Evolutionary conservation across 92 coral and sea anemone species (phyloP), one percentile per base, ranked within the genome.

Genomic region (Siderastrea radians): DNA sequence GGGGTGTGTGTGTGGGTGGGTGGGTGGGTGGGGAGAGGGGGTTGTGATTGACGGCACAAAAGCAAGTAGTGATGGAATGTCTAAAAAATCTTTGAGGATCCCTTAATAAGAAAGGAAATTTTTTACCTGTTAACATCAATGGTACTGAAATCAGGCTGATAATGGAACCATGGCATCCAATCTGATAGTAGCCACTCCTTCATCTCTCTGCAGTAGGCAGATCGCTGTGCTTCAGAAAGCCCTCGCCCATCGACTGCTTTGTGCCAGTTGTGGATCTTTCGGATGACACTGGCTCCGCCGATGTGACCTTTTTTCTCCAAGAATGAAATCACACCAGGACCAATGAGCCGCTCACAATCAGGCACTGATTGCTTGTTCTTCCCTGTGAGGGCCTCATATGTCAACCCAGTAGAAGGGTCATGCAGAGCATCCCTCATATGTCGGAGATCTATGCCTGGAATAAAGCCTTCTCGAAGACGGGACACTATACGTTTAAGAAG

Each of bases 241-340:
- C 97, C 95, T 83, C 97, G 68, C 3, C 95, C 97, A 89, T 94
- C 97, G 49, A 92, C 95, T n/a, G n/a, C n/a, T n/a, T n/a, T 91
- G 57, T 94, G 94, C 94, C 97, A 94, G 87, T 92, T 94, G 47
- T 90, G 98, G 26, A 94, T 75, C 14, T 74, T 45, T 54, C 45
- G 74, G 11, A 94, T 13, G 5, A 92, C 92, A 15, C 19, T 67
- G n/a, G 92, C 94, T 44, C 49, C 91, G 50, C 81, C 67, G 7
- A 46, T 59, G 51, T 92, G 75, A 55, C 84, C 91, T 26, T 64
- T 61, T 48, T 70, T 12, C 55, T 87, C 90, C 9, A 95, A 52
- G 77, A 80, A 92, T 2, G 84, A 15, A n/a, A 92, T 90, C 6
- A 92, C 98, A 16, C 95, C 95, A 43, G 81, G 87, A 14, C 82